Base-by-base conservation (phyloP, 2,888 invertebrate genomes). In the Criorhina ranunculi region DNA sequence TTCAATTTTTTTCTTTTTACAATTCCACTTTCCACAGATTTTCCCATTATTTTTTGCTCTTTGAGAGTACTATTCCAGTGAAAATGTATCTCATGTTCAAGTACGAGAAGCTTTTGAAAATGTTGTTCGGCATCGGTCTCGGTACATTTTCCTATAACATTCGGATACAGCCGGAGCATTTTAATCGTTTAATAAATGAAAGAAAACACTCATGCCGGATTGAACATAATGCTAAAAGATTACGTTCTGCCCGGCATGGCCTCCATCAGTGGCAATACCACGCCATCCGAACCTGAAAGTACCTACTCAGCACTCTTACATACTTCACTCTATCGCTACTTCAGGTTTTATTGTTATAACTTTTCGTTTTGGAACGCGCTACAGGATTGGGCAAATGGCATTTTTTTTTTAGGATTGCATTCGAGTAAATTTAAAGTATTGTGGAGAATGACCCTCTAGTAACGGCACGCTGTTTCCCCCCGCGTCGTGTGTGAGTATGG, bases 151-250 rank as follows among this genome's bases (percentile, higher is more conserved):
- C 44, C 57, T 31, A 59, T 51, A 81, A 51, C 42, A 60, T 53
- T 72, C 53, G 46, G 62, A 44, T 53, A 64, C 70, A 46, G 49
- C 42, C 42, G 76, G 64, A 24, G 59, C 40, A 82, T 60, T 72
- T 77, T 77, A 77, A 77, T 82, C 82, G 72, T 76, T 82, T 77
- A 82, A 77, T 82, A 77, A 77, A 82, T 77, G 70, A 82, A 60
- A 42, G 72, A 72, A 77, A 77, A 77, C 77, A 82, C 82, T 77
- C 82, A 77, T 82, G 66, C 60, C 55, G 72, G 76, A 77, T 82
- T 60, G 77, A 77, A 82, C 70, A 66, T 77, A 77, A 77, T 77
- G 77, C 82, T 82, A 72, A 82, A 82, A 82, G 82, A 70, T 64
- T 82, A 77, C 72, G 35, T 64, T 51, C 55, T 17, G 46, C 55